Conservation (phyloP, 2,797 vertebrate species). For the Rhincodon typus region DNA sequence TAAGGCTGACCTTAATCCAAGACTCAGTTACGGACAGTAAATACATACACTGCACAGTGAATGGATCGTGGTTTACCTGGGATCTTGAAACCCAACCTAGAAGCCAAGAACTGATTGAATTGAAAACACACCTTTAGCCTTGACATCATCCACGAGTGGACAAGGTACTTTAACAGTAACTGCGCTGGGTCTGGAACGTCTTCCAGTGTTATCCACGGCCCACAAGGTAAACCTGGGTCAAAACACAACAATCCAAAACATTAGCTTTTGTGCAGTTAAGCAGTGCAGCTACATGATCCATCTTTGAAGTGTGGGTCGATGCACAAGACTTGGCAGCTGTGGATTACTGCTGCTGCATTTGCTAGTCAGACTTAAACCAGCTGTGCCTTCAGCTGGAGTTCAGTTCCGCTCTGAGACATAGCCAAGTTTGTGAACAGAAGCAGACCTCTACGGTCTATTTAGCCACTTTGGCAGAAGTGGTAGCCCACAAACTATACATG, state of each 20-base stretch:
- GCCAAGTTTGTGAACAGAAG: not conserved
- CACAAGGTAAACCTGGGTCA: slow-evolving; percentile 82
- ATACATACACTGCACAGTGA: too few relatives aligned
- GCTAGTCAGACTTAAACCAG: not conserved
- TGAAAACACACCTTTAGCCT: slow-evolving; percentile 81
- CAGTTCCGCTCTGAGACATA: not conserved
- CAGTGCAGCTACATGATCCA: not conserved
- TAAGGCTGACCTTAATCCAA: not conserved
- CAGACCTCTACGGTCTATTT: not conserved
- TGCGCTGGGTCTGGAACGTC: slow-evolving; percentile 83
- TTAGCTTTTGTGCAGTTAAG: not conserved
- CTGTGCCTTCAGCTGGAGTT: slow-evolving; percentile 2
- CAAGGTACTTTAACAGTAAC: slow-evolving; percentile 92
- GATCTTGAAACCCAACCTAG: not conserved
- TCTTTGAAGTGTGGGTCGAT: not conserved
- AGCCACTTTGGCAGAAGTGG: not conserved
- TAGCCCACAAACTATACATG: not conserved
- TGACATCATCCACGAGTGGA: slow-evolving; percentile 91
- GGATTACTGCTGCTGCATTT: not conserved
- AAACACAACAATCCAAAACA: not conserved
- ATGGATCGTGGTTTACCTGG: not conserved
- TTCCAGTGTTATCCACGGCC: slow-evolving; percentile 93
- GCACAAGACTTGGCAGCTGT: not conserved
- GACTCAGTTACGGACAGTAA: not conserved
- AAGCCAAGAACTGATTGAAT: not conserved